Evolutionary conservation across 2,888 invertebrate genomes (phyloP).

Genomic region (Anthophora plumipes): DNA sequence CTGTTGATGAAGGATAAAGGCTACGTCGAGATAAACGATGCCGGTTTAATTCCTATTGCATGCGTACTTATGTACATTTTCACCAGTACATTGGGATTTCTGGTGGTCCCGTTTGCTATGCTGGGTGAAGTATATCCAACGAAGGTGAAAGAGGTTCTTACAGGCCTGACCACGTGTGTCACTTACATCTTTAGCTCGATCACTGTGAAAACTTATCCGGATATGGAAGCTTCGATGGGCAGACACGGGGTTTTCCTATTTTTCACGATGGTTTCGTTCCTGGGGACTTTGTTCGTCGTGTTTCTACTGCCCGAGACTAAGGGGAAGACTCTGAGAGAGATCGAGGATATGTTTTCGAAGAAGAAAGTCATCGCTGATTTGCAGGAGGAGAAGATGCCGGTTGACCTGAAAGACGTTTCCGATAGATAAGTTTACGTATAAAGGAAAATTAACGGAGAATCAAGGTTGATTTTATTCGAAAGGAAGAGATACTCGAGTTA

Average conservation of each 20-base stretch:
- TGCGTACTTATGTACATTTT: slow-evolving; percentile 85
- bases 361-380: slow-evolving; percentile 52
- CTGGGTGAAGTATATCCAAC: slow-evolving; percentile 86
- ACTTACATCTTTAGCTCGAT: slow-evolving; percentile 86
- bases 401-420: slow-evolving; percentile 25
- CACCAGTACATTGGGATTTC: slow-evolving; percentile 86
- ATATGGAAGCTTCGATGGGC: slow-evolving; percentile 83
- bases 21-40: slow-evolving; percentile 67
- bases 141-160: slow-evolving; percentile 85
- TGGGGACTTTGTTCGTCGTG: slow-evolving; percentile 85
- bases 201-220: slow-evolving; percentile 85
- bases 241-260: slow-evolving; percentile 85
- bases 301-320: slow-evolving; percentile 86
- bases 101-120: slow-evolving; percentile 87
- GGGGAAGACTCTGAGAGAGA: slow-evolving; percentile 85
- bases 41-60: slow-evolving; percentile 83
- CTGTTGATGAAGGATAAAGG: slow-evolving; percentile 79
- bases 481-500: background rate
- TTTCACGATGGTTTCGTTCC: slow-evolving; percentile 84
- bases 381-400: slow-evolving; percentile 17
- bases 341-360: slow-evolving; percentile 84
- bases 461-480: background rate
- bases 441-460: too few relatives aligned
- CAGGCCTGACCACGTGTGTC: slow-evolving; percentile 85
- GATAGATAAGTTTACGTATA: slow-evolving; percentile 16